A percentile compares a stretch with the other conserved stretches of the same genome.
Evolutionary conservation across 2,797 vertebrate genomes (phyloP).

Genomic region (Tokudaia tokunoshimensis): DNA sequence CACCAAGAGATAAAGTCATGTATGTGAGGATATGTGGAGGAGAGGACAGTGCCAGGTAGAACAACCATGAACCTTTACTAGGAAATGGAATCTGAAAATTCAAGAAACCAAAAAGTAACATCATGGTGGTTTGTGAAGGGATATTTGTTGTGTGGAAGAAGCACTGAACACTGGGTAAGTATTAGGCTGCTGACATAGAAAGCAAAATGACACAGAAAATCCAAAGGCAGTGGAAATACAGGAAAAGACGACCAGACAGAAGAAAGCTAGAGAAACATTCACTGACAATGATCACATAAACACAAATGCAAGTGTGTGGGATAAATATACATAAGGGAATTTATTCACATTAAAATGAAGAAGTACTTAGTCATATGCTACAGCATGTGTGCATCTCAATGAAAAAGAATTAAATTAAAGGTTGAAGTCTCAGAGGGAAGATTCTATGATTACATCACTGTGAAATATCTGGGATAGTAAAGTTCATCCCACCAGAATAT

Average conservation of each 20-base stretch:
- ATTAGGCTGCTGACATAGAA: neutral
- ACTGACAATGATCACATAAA: neutral
- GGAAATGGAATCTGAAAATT: neutral
- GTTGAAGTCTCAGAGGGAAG: neutral
- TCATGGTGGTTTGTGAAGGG: neutral
- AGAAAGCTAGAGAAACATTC: neutral
- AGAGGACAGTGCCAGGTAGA: neutral
- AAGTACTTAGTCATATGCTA: neutral
- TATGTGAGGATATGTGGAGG: neutral
- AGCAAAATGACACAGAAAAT: rapidly evolving
- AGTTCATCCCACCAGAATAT: neutral
- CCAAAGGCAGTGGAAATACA: rapidly evolving
- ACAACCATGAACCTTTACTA: neutral
- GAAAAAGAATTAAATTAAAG: too few relatives aligned
- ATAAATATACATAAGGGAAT: too few relatives aligned
- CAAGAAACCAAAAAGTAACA: neutral
- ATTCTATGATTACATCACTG: rapidly evolving
- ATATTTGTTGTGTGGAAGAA: too few relatives aligned
- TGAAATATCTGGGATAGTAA: neutral
- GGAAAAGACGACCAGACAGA: too few relatives aligned
- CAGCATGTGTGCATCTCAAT: too few relatives aligned
- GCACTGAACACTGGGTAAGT: neutral
- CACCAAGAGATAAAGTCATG: neutral
- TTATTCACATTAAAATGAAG: too few relatives aligned
- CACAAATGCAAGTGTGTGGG: neutral